Evolutionary conservation across 37 sponge, comb jelly and placozoan genomes (phyloP).

Genomic region (Ephydatia muelleri): DNA sequence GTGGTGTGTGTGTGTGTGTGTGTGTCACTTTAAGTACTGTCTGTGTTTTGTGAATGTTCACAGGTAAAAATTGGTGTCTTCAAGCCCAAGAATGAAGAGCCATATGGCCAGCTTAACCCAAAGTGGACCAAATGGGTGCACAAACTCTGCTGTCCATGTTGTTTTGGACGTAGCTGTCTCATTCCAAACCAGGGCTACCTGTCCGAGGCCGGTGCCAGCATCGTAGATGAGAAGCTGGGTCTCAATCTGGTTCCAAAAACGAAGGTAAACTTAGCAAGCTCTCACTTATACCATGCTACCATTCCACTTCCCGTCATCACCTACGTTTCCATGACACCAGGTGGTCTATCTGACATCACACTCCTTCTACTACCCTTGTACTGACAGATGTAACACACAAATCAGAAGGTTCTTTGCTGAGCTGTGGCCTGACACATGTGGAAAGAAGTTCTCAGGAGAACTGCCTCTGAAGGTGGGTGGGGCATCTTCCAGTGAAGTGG

Average conservation of each 20-base stretch:
- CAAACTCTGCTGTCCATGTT: slow-evolving; percentile 97
- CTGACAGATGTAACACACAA: slow-evolving; percentile 60
- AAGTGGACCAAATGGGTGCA: slow-evolving; percentile 99
- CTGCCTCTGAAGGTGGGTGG: slow-evolving; percentile 89
- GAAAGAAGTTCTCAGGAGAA: slow-evolving; percentile 73
- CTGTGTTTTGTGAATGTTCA: not conserved
- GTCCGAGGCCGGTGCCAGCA: slow-evolving; percentile 97
- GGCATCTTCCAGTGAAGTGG: not conserved
- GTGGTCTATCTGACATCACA: slow-evolving; percentile 86
- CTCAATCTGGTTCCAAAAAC: slow-evolving; percentile 94
- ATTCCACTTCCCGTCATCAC: not conserved
- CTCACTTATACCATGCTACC: not conserved
- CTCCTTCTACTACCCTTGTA: slow-evolving; percentile 79
- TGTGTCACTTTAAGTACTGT: not conserved
- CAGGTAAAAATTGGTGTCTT: slow-evolving; percentile 94
- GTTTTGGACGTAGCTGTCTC: slow-evolving; percentile 96
- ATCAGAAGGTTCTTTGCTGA: slow-evolving; percentile 71
- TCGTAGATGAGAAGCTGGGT: slow-evolving; percentile 90
- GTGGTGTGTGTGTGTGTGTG: not conserved
- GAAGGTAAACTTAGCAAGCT: slow-evolving; percentile 49
- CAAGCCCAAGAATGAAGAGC: slow-evolving; percentile 99
- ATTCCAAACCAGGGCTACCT: slow-evolving; percentile 97
- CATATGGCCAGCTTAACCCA: slow-evolving; percentile 96
- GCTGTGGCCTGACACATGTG: slow-evolving; percentile 87
- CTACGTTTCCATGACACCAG: slow-evolving; percentile 30